phyloP scores from a whole-genome alignment of 2,888 invertebrate genomes.

The Lasius platythorax region DNA sequence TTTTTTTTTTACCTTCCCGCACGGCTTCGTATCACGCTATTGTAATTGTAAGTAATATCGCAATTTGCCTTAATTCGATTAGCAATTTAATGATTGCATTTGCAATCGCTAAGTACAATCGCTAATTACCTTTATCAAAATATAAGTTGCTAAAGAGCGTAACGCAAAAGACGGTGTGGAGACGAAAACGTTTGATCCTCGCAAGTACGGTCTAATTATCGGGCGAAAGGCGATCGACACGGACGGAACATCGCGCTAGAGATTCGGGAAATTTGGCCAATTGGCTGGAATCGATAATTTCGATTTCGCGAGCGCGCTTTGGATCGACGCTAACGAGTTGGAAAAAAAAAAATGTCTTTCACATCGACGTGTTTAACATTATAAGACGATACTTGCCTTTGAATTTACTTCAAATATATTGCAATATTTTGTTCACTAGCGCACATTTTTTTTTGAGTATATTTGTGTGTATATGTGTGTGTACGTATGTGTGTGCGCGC shows the following conservation, averaged over 20 bases:
- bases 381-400: not conserved
- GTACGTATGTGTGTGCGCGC: not conserved
- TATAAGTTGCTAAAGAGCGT: slow-evolving; percentile 40
- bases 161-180: slow-evolving; percentile 17
- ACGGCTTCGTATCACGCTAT: slow-evolving; percentile 46
- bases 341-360: not conserved
- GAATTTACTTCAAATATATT: slow-evolving; percentile 14
- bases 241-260: slow-evolving; percentile 47
- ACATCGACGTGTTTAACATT: not conserved
- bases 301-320: slow-evolving; percentile 60
- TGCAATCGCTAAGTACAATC: slow-evolving; percentile 26
- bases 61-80: slow-evolving; percentile 10
- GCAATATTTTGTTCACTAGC: slow-evolving; percentile 30
- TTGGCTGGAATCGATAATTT: slow-evolving; percentile 54
- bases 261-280: slow-evolving; percentile 37
- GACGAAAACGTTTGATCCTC: slow-evolving; percentile 42
- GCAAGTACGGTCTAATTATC: slow-evolving; percentile 30
- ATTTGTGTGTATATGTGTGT: not conserved
- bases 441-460: slow-evolving; percentile 21
- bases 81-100: slow-evolving; percentile 31
- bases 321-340: slow-evolving; percentile 62
- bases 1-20: slow-evolving; percentile 28
- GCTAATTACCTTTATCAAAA: slow-evolving; percentile 14
- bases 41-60: slow-evolving; percentile 44
- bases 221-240: slow-evolving; percentile 30